Evolutionary conservation across 2,888 invertebrate genomes (phyloP), one percentile per base, ranked within the genome.

Genomic region (Sipunculus nudus): DNA sequence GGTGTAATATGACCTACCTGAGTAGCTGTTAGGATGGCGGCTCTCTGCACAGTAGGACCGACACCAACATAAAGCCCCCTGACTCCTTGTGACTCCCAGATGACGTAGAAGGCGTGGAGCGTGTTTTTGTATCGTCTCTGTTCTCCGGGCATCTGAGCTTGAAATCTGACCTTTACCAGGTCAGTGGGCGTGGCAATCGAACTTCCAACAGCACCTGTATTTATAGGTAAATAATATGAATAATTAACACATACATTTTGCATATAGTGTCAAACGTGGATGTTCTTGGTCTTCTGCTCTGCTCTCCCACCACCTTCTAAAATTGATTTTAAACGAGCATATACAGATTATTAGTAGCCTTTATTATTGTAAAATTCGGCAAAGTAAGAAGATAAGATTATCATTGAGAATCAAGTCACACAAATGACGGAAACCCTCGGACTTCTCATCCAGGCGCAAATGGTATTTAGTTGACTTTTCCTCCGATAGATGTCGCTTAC

Each of bases 101-200:
- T 73, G 41, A 72, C 70, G 25, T 49, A 52, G 56, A 77, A 74
- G 2, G 76, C 77, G 32, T 65, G 31, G 26, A 71, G 58, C 10
- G 75, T 75, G 39, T 49, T 62, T 29, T 52, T 59, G 59, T 76
- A 76, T 4, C 74, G 68, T 47, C 68, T 59, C 16, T 73, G 72
- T 48, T 73, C 59, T n/a, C 48, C 56, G 13, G 40, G 48, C 2
- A 73, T 66, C 48, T 73, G 60, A 13, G 76, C 78, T 59, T 78
- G 78, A 67, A 77, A 67, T 21, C 78, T 52, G 2, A 78, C 76
- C 57, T 78, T 78, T 1, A 78, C 72, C 19, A 78, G 65, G 61
- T 78, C 78, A 28, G 77, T 75, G 1, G 78, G 78, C 6, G 75
- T 77, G 41, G 78, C 77, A 21, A 77, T 70, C 8, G 73, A 71